Base-by-base conservation (phyloP, 2,888 invertebrate species). In the Gymnosoma rotundatum region DNA sequence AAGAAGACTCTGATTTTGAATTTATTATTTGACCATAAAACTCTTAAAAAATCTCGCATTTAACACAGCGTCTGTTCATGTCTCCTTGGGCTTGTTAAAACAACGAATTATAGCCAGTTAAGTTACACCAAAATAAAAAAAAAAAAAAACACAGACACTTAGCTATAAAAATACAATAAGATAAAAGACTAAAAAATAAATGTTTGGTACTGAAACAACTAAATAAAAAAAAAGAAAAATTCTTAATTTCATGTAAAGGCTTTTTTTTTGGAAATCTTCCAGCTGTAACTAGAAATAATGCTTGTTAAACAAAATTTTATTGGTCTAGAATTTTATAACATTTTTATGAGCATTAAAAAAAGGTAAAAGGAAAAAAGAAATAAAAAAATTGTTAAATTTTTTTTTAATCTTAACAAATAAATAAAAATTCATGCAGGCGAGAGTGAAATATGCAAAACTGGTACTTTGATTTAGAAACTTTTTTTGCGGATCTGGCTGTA, bases 11-110 rank as follows among this genome's bases (percentile, higher is more conserved):
- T 70, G 21, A 74, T 74, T 74, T 42, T 63, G 50, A 69, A 58
- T 69, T 83, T 73, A 52, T 48, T 69, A 52, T 25, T 32, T 70
- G 64, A 64, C 63, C 69, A 78, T 78, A 69, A 78, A 73, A 64
- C 42, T 78, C 64, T 78, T 6, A 74, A 73, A 48, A 64, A 78
- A 74, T 58, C 16, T 67, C 50, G 56, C 63, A 67, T 69, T 83
- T 54, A 52, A 25, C n/a, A n/a, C 36, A 32, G 18, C 10, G 16
- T 56, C 38, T 56, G 21, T 25, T 10, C 45, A 7, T 66, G 6
- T 20, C 21, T 64, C 2, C 9, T 42, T 61, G 16, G 18, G 67
- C 54, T 48, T 42, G 42, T 42, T 42, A 12, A 42, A 8, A 48
- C 45, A 14, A n/a, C 14, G n/a, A 48, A n/a, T 48, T 48, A 48